These are phyloP conservation scores for Microtus ochrogaster DNA, from an alignment of 2,113 vertebrate species.

Conservation along the genomic window DNA sequence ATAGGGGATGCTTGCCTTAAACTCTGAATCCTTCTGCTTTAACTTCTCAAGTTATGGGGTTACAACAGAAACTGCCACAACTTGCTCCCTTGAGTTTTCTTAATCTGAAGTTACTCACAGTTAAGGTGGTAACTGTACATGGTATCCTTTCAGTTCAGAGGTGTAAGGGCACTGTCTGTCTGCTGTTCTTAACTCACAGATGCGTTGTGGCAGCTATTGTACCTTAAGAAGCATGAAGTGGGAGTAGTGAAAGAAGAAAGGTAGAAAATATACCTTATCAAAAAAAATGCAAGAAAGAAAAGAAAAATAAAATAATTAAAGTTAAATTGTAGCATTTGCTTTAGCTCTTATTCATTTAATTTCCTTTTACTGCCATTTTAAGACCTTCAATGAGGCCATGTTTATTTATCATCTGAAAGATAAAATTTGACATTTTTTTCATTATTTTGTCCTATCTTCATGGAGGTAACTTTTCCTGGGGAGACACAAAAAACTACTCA, in stretches of 20 bases:
- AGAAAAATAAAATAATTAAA: neutral
- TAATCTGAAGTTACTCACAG: neutral
- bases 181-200: neutral
- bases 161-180: no score
- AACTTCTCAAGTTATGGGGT: no score
- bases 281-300: neutral
- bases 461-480: neutral
- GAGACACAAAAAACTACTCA: neutral
- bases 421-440: neutral
- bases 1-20: neutral
- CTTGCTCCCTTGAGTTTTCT: neutral
- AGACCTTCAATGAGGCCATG: neutral
- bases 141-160: neutral
- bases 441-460: neutral
- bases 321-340: neutral
- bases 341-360: constrained; percentile 32
- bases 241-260: neutral
- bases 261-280: neutral
- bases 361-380: neutral
- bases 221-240: neutral
- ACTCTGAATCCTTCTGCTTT: neutral
- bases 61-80: neutral
- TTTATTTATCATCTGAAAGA: neutral
- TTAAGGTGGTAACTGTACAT: neutral
- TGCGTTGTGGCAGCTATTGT: neutral